Conservation (phyloP, 1,140 invertebrate genomes). For the Brachionus sp. region DNA sequence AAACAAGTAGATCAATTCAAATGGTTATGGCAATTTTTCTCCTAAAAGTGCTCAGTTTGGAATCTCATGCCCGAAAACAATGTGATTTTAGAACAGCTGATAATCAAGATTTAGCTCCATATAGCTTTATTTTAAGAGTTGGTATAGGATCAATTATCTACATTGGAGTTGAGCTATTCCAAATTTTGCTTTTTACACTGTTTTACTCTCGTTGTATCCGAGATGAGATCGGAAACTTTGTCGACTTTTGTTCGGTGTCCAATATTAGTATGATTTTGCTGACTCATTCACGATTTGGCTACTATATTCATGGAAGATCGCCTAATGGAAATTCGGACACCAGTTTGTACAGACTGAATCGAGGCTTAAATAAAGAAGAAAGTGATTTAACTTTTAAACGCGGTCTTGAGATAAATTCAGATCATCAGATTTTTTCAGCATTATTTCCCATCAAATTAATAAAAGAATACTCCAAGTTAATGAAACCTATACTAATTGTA, state of each 20-base stretch:
- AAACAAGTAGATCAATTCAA: slow-evolving; percentile 66
- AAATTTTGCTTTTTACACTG: neutral
- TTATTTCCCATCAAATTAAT: slow-evolving; percentile 67
- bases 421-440: slow-evolving; percentile 78
- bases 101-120: slow-evolving; percentile 53
- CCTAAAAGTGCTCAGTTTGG: slow-evolving; percentile 65
- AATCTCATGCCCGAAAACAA: slow-evolving; percentile 59
- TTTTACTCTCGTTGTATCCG: slow-evolving; percentile 61
- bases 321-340: slow-evolving; percentile 81
- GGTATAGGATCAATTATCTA: neutral
- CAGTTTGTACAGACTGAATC: slow-evolving; percentile 73
- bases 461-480: slow-evolving; percentile 64
- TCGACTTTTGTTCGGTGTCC: slow-evolving; percentile 75
- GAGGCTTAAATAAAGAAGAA: slow-evolving; percentile 72
- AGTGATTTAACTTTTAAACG: slow-evolving; percentile 73
- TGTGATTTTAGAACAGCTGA: slow-evolving; percentile 53
- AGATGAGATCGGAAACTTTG: slow-evolving; percentile 72
- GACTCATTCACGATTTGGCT: slow-evolving; percentile 69
- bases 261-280: slow-evolving; percentile 80
- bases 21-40: slow-evolving; percentile 65
- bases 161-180: neutral
- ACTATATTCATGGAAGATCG: slow-evolving; percentile 81
- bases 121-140: slow-evolving; percentile 47
- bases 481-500: slow-evolving; percentile 24
- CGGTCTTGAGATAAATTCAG: slow-evolving; percentile 72